Evolutionary conservation across 2,797 vertebrate species (phyloP).

Genomic region (Scyliorhinus canicula): DNA sequence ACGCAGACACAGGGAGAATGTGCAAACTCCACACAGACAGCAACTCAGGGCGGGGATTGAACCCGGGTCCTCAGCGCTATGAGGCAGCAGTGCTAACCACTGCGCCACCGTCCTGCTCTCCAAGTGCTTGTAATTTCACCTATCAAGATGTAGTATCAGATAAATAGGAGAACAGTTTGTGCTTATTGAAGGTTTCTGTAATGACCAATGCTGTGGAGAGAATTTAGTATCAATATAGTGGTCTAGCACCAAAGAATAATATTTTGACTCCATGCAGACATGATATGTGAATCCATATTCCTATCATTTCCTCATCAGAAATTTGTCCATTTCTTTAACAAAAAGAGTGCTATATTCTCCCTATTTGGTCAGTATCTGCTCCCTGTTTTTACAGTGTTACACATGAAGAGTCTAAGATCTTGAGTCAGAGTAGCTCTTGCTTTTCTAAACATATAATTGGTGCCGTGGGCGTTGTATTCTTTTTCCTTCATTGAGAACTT

Average conservation of each 20-base stretch:
- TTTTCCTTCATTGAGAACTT: background rate
- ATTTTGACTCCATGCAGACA: background rate
- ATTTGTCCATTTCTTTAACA: background rate
- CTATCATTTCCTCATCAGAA: background rate
- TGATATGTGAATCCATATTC: background rate
- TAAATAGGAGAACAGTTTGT: background rate
- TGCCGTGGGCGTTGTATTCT: background rate
- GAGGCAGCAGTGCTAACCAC: too few species aligned
- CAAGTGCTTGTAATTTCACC: too few species aligned
- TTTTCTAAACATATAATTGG: background rate
- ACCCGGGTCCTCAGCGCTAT: too few species aligned
- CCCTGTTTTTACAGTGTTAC: background rate
- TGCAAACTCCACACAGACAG: too few species aligned
- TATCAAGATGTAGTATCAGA: too few species aligned
- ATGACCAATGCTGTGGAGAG: background rate
- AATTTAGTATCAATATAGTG: background rate
- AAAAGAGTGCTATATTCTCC: background rate
- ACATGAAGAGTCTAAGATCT: background rate
- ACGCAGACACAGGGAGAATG: too few species aligned
- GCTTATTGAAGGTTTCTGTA: background rate
- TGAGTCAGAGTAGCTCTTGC: background rate
- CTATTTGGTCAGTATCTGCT: background rate
- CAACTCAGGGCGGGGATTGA: too few species aligned
- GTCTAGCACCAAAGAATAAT: background rate
- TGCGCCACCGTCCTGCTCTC: too few species aligned